A percentile compares a stretch with the other conserved stretches of the same genome.
Evolutionary conservation across 2,797 vertebrate genomes (phyloP).

Genomic region (Pitangus sulphuratus): DNA sequence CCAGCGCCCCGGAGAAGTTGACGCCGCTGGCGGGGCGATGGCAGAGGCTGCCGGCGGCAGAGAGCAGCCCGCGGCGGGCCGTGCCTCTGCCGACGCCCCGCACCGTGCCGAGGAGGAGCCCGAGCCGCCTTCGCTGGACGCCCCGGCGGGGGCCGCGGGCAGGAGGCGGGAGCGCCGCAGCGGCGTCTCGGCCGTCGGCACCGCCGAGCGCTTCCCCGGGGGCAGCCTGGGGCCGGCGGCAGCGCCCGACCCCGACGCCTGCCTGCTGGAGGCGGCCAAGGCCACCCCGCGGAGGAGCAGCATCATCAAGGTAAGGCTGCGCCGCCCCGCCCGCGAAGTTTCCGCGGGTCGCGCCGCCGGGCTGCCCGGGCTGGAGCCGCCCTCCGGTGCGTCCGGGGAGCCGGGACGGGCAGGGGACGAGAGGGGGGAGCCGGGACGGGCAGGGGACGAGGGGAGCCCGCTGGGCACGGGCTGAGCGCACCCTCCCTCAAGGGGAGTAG

Average conservation of each 20-base stretch:
- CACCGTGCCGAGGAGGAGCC: constrained; percentile 54
- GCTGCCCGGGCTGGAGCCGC: neutral
- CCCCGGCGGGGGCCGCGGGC: neutral
- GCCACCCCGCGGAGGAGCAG: constrained; percentile 80
- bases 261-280: constrained; percentile 77
- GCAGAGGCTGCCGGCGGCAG: constrained; percentile 63
- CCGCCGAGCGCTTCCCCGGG: constrained; percentile 13
- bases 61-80: constrained; percentile 17
- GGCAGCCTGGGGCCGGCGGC: neutral
- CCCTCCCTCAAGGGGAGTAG: neutral
- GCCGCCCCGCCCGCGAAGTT: neutral
- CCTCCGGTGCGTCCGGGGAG: too few species aligned
- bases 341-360: neutral
- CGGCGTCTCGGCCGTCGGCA: constrained; percentile 52
- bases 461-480: neutral
- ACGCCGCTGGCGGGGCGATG: constrained; percentile 26
- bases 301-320: constrained; percentile 80
- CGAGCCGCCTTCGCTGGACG: constrained; percentile 30
- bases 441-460: neutral
- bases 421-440: neutral
- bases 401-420: neutral
- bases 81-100: neutral
- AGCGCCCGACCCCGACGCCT: constrained; percentile 58
- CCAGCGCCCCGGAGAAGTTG: neutral
- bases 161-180: constrained; percentile 71